phyloP scores from a whole-genome alignment of 1,140 invertebrate genomes.

The Drosophila prosaltans region DNA sequence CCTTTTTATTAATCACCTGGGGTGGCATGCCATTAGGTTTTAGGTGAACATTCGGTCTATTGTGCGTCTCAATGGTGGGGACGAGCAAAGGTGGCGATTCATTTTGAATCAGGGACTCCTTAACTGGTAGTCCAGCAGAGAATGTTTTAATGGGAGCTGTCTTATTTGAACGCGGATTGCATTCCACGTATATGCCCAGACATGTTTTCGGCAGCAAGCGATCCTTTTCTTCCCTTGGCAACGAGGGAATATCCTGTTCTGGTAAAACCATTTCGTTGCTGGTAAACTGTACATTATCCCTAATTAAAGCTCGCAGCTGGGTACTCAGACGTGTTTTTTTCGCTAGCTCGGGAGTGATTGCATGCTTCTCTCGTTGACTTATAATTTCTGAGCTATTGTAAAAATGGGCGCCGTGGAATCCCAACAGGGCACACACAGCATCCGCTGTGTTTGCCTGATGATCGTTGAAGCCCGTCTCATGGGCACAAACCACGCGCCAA shows the following conservation, averaged over 20 bases:
- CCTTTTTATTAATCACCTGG: constrained; percentile 65
- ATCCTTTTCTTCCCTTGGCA: constrained; percentile 35
- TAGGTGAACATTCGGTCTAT: constrained; percentile 70
- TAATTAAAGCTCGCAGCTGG: constrained; percentile 29
- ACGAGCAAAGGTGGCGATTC: constrained; percentile 21
- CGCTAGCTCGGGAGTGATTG: constrained; percentile 67
- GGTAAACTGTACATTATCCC: constrained; percentile 61
- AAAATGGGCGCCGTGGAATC: constrained; percentile 70
- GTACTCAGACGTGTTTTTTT: constrained; percentile 15
- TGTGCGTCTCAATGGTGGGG: constrained; percentile 67
- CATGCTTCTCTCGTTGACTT: constrained; percentile 48
- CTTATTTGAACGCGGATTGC: constrained; percentile 58
- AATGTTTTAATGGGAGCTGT: constrained; percentile 67
- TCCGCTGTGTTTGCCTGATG: constrained; percentile 62
- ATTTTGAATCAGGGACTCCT: constrained; percentile 18
- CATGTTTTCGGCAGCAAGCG: constrained; percentile 52
- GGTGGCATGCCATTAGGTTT: constrained; percentile 53
- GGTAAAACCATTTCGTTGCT: constrained; percentile 34
- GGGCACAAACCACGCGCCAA: constrained; percentile 87
- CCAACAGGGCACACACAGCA: constrained; percentile 64
- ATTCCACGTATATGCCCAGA: constrained; percentile 72
- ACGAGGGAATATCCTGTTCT: background rate
- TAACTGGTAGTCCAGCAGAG: constrained; percentile 56
- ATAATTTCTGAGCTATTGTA: constrained; percentile 65
- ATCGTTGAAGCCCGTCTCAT: constrained; percentile 72